Conservation (phyloP, 2,888 invertebrate genomes). For the Cynaeus angustus region DNA sequence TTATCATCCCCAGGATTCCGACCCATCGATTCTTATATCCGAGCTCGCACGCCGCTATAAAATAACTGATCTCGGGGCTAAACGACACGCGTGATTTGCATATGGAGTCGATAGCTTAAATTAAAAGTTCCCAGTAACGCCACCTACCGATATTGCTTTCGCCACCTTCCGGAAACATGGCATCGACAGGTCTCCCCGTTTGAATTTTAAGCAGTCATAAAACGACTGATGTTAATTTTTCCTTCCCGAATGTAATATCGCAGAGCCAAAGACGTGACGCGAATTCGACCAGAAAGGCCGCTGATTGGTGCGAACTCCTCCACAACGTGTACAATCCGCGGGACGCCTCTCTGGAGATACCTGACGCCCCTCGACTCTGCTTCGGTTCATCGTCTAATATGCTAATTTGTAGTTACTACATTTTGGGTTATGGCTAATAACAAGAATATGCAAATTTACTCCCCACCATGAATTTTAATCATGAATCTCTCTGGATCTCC, state of each 20-base stretch:
- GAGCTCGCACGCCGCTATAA: conserved; percentile 65
- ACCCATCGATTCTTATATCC: conserved; percentile 61
- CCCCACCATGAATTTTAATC: conserved; percentile 54
- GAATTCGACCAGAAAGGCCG: conserved; percentile 57
- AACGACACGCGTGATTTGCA: conserved; percentile 71
- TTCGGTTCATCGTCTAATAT: conserved; percentile 63
- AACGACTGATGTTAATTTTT: conserved; percentile 72
- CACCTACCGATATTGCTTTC: conserved; percentile 54
- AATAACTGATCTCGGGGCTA: conserved; percentile 69
- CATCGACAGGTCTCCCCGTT: conserved; percentile 58
- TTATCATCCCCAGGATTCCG: conserved; percentile 53
- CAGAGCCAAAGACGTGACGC: conserved; percentile 62
- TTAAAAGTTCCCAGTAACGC: conserved; percentile 63
- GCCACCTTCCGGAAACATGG: conserved; percentile 53
- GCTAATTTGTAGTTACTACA: conserved; percentile 64
- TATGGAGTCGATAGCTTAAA: conserved; percentile 69
- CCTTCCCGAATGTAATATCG: conserved; percentile 70
- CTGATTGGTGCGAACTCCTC: conserved; percentile 62
- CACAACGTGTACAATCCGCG: conserved; percentile 49
- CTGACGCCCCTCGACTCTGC: conserved; percentile 46
- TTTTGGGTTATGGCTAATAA: conserved; percentile 64
- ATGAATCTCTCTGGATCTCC: conserved; percentile 28
- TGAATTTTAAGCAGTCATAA: conserved; percentile 71
- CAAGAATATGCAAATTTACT: conserved; percentile 60
- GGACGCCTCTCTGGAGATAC: conserved; percentile 51